phyloP scores from a whole-genome alignment of 2,797 vertebrate genomes.

The Esox lucius region DNA sequence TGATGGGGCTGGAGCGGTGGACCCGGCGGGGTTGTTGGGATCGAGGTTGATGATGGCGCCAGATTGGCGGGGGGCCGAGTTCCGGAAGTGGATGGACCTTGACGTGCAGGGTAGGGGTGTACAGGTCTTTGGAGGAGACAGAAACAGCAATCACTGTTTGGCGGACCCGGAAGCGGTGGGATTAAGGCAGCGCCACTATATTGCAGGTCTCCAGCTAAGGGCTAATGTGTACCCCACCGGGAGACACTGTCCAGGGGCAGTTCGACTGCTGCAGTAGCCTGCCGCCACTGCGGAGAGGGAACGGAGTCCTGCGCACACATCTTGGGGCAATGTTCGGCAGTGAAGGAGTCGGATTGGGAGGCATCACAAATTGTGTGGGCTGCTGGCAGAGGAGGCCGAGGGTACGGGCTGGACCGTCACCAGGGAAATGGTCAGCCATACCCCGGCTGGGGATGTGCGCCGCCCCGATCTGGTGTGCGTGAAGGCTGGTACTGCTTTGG shows the following conservation, averaged over 20 bases:
- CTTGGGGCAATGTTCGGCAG: not conserved
- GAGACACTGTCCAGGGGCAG: not conserved
- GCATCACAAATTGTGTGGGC: not conserved
- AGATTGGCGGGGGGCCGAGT: not conserved
- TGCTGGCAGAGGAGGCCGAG: not conserved
- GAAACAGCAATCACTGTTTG: too few species aligned
- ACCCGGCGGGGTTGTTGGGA: not conserved
- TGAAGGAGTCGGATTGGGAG: not conserved
- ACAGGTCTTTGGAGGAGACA: too few species aligned
- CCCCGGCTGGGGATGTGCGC: not conserved
- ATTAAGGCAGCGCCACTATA: too few species aligned
- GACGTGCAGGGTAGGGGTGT: too few species aligned
- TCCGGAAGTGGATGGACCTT: not conserved
- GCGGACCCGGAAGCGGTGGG: too few species aligned
- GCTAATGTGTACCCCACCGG: too few species aligned
- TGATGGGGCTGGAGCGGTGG: too few species aligned
- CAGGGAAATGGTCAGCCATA: not conserved
- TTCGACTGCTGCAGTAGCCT: not conserved
- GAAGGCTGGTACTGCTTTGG: too few species aligned
- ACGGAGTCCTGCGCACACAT: not conserved
- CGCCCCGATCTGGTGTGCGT: too few species aligned
- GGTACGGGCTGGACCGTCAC: not conserved
- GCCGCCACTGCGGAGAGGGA: not conserved
- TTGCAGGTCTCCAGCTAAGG: too few species aligned
- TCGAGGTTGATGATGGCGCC: not conserved